Evolutionary conservation across 37 sponge, comb jelly and placozoan species (phyloP).

Genomic region (Spongilla lacustris): DNA sequence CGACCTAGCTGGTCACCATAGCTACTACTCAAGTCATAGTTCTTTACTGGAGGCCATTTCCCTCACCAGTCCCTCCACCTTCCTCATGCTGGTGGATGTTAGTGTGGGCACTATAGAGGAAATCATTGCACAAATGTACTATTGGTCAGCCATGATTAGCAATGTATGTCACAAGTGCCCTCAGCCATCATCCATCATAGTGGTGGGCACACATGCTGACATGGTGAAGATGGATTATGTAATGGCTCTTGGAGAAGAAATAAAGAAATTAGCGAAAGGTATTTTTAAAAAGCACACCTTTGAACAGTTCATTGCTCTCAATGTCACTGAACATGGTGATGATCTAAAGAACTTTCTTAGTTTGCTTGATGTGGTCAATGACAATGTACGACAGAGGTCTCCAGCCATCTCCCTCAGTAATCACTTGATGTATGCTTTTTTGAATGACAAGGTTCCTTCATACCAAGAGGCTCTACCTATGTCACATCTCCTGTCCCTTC

Average conservation of each 20-base stretch:
- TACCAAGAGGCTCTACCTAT: background rate
- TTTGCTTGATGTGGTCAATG: too few relatives aligned
- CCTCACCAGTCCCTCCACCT: too few relatives aligned
- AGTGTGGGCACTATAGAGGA: background rate
- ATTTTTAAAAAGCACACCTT: background rate
- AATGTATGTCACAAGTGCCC: background rate
- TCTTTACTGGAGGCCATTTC: conserved; percentile 13
- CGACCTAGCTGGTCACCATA: conserved; percentile 43
- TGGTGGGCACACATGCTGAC: conserved; percentile 19
- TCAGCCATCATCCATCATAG: background rate
- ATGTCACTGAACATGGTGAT: background rate
- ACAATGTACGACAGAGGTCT: background rate
- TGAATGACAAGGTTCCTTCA: background rate
- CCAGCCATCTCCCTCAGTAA: background rate
- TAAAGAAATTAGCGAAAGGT: background rate
- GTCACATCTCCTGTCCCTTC: background rate
- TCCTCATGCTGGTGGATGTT: conserved; percentile 9
- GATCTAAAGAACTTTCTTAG: background rate
- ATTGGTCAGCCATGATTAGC: conserved; percentile 12
- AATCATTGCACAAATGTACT: background rate
- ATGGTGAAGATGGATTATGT: background rate
- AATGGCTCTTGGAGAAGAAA: background rate
- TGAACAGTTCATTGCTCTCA: background rate
- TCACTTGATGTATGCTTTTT: conserved; percentile 10
- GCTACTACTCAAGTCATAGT: conserved; percentile 34